Percentiles rank a stretch among this genome's conserved stretches.
phyloP scores from a whole-genome alignment of 2,888 invertebrate species.

The Caenorhabditis sp. region DNA sequence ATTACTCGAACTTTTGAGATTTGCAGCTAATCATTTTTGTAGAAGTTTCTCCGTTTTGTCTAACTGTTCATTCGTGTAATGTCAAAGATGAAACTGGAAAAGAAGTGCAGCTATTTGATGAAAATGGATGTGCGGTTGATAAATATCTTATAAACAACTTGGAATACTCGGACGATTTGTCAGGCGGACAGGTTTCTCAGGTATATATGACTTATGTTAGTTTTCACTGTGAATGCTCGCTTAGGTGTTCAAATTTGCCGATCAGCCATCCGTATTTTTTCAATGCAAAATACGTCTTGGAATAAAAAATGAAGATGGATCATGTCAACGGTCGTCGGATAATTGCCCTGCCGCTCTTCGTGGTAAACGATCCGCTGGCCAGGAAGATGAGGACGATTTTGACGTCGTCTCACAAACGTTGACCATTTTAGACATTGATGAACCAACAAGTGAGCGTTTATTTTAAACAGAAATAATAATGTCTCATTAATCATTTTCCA shows the following conservation, averaged over 20 bases:
- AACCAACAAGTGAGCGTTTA: slow-evolving; percentile 60
- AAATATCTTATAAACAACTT: slow-evolving; percentile 74
- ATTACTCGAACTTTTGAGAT: background rate
- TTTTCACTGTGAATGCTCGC: background rate
- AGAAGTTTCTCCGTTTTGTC: slow-evolving; percentile 72
- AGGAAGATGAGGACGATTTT: slow-evolving; percentile 63
- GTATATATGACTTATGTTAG: slow-evolving; percentile 14
- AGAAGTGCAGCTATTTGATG: slow-evolving; percentile 75
- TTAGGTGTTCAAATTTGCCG: slow-evolving; percentile 78
- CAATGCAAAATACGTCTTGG: slow-evolving; percentile 75
- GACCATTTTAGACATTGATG: slow-evolving; percentile 73
- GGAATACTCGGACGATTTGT: slow-evolving; percentile 72
- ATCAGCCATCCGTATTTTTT: slow-evolving; percentile 75
- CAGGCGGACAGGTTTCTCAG: slow-evolving; percentile 73
- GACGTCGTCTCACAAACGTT: slow-evolving; percentile 75
- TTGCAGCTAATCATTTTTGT: background rate
- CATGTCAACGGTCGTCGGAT: slow-evolving; percentile 71
- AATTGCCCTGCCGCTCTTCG: slow-evolving; percentile 68
- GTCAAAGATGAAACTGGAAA: slow-evolving; percentile 73
- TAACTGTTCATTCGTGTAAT: slow-evolving; percentile 74
- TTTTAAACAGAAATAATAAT: background rate
- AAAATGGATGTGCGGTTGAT: slow-evolving; percentile 77
- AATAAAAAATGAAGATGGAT: slow-evolving; percentile 71
- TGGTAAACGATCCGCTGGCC: slow-evolving; percentile 65
- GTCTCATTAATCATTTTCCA: too few species aligned